Base-by-base conservation (phyloP, 2,888 invertebrate species). In the Synergus umbraculus region DNA sequence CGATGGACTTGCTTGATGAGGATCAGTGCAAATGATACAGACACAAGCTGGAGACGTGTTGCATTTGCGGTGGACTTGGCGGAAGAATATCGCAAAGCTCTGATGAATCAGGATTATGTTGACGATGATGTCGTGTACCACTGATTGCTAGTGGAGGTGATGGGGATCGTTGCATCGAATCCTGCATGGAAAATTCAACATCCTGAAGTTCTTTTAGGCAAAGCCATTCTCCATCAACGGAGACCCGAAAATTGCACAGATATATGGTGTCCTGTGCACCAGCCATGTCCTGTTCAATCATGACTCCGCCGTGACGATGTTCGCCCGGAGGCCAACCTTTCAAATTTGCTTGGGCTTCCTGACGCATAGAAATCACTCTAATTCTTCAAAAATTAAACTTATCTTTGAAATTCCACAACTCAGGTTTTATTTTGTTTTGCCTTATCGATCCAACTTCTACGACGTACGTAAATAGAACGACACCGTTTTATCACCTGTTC, bases 191-290 rank as follows among this genome's bases (percentile, higher is more conserved):
- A 86, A 94, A 94, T 90, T 97, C 97, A 90, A 98, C 96, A 92
- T 98, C 98, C 88, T 98, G 97, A 81, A 98, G 93, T 92, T 98
- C 98, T 92, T 98, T 97, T 79, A 98, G 93, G 91, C 98, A 98
- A 81, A 98, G 94, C 98, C 98, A 98, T 92, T 98, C 98, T 81
- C 98, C 98, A 90, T 98, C 98, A 65, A 98, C 98, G 77, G 98
- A 98, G 8, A 98, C 98, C 80, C 98, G 96, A 93, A 98, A 98
- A 92, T 98, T 98, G 93, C 98, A 98, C 92, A 98, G 93, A 93
- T 98, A 98, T 89, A 98, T 98, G 79, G 98, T 98, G 92, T 98
- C 98, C 93, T 98, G 97, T 69, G 98, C 98, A 87, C 97, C 97
- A 87, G 96, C 96, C 95, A 96, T 96, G 88, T 96, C 96, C 89